Percentiles rank a stretch among this genome's conserved stretches.
Evolutionary conservation across 2,888 invertebrate genomes (phyloP).

Genomic region (Meandrusa payeni): DNA sequence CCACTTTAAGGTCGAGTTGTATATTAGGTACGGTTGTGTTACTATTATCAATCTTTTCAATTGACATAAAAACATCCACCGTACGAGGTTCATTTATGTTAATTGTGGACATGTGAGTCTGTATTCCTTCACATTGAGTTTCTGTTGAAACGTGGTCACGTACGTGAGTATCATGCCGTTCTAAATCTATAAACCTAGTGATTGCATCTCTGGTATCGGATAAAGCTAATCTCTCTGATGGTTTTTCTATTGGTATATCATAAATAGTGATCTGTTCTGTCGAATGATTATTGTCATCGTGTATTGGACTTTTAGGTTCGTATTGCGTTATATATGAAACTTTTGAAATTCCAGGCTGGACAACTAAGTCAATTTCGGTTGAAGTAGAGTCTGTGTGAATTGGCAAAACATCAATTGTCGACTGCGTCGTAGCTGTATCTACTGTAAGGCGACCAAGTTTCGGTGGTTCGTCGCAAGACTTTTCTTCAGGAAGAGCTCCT

Average conservation of each 20-base stretch:
- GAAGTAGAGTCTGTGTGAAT: conserved; percentile 44
- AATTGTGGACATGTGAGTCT: conserved; percentile 7
- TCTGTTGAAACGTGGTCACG: conserved; percentile 29
- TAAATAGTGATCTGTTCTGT: not conserved
- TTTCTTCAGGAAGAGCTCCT: no score
- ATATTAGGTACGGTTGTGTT: conserved; percentile 52
- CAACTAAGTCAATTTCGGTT: conserved; percentile 43
- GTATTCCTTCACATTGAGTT: conserved; percentile 12
- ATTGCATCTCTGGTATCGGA: conserved; percentile 40
- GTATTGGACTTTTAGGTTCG: conserved; percentile 45
- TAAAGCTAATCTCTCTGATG: conserved; percentile 2
- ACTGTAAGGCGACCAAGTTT: conserved; percentile 34
- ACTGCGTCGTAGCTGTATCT: conserved; percentile 39
- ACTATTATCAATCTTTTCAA: conserved; percentile 46
- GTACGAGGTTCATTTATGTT: conserved; percentile 41
- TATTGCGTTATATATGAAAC: conserved; percentile 51
- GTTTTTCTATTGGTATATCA: conserved; percentile 28
- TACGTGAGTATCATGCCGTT: conserved; percentile 50
- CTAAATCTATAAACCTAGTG: conserved; percentile 53
- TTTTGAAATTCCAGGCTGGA: conserved; percentile 37
- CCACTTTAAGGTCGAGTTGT: conserved; percentile 55
- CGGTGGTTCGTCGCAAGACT: conserved; percentile 22
- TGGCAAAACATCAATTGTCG: conserved; percentile 43
- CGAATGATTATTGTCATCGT: conserved; percentile 20
- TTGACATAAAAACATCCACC: conserved; percentile 59